These are phyloP conservation scores for Acanthosepion pharaonis DNA, from an alignment of 2,888 invertebrate genomes.

Conservation along the genomic window DNA sequence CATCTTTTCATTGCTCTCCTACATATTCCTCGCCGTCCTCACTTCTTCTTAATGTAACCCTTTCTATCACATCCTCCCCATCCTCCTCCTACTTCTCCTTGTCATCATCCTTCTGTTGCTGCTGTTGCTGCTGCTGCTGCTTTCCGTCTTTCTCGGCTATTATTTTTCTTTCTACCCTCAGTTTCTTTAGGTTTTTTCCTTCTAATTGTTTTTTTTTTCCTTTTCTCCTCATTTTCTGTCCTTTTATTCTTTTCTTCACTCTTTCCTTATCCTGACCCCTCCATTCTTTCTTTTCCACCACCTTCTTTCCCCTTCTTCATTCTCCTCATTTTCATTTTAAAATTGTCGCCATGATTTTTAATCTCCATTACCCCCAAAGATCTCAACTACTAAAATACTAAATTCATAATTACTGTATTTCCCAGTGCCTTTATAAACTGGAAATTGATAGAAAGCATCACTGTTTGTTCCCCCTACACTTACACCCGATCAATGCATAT, in stretches of 20 bases:
- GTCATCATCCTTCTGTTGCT: no score
- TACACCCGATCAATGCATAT: background rate
- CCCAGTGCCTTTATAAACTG: background rate
- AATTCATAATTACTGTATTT: background rate
- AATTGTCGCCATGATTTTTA: background rate
- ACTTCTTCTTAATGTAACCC: no score
- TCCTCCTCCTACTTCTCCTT: no score
- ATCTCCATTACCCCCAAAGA: background rate
- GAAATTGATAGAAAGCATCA: background rate
- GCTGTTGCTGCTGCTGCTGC: no score
- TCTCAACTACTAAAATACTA: background rate
- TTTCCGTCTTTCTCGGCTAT: no score
- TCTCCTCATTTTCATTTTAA: background rate
- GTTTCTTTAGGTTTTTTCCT: background rate
- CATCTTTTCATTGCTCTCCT: no score
- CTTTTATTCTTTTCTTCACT: background rate
- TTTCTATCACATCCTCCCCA: no score
- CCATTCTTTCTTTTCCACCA: background rate
- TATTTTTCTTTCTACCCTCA: no score
- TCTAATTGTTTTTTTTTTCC: background rate
- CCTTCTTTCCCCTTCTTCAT: background rate
- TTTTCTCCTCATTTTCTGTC: background rate
- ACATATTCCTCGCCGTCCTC: no score
- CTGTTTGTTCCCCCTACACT: background rate
- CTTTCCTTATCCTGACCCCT: background rate